Percentiles rank a stretch among this genome's conserved stretches.
Evolutionary conservation across 2,888 invertebrate species (phyloP).

Genomic region (Smittia sp.): DNA sequence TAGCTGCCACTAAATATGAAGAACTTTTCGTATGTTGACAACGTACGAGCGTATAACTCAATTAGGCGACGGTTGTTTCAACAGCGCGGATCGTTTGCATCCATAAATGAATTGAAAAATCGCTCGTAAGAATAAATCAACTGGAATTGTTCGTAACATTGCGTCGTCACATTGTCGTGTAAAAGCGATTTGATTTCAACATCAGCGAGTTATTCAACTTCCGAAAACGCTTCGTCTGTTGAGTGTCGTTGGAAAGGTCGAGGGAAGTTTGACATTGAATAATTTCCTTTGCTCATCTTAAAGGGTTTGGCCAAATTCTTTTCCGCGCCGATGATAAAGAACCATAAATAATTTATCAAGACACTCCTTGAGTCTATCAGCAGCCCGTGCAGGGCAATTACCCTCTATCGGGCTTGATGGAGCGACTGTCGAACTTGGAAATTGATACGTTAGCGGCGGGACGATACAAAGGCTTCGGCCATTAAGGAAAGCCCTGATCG

Average conservation of each 20-base stretch:
- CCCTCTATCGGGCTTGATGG: too few relatives aligned
- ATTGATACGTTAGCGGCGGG: too few relatives aligned
- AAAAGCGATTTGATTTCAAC: neutral
- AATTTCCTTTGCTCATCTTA: neutral
- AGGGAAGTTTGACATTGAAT: neutral
- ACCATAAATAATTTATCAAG: neutral
- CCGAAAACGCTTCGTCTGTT: neutral
- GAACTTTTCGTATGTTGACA: neutral
- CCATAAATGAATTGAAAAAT: slow-evolving; percentile 1
- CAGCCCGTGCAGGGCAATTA: too few relatives aligned
- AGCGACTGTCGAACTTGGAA: too few relatives aligned
- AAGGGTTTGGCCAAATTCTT: neutral
- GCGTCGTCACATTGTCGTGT: neutral
- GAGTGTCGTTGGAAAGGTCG: too few relatives aligned
- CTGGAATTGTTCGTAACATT: neutral
- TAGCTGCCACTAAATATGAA: neutral
- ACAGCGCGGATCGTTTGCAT: neutral
- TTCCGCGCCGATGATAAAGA: neutral
- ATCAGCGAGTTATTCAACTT: neutral
- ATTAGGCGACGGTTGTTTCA: neutral
- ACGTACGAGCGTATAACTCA: neutral
- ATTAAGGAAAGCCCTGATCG: too few relatives aligned
- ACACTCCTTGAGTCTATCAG: neutral
- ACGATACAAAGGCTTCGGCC: too few relatives aligned
- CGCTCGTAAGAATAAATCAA: neutral